Conservation (phyloP, 1,140 invertebrate genomes). For the Musca vetustissima region DNA sequence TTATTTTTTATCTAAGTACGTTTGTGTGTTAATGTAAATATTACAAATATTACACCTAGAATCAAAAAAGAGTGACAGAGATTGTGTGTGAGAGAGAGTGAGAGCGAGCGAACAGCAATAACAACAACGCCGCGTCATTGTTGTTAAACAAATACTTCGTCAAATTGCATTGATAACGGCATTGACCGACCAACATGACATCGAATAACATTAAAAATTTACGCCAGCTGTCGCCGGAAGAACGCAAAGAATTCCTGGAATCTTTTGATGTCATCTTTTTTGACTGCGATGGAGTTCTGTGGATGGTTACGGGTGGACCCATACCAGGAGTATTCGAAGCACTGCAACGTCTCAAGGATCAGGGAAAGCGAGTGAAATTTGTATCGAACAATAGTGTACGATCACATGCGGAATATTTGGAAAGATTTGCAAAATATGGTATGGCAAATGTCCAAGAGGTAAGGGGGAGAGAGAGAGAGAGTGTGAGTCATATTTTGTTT, state of each 20-base stretch:
- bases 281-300: constrained; percentile 62
- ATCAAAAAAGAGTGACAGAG: no score
- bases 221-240: constrained; percentile 7
- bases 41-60: no score
- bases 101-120: no score
- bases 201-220: constrained; percentile 4
- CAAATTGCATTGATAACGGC: no score
- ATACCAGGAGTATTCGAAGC: constrained; percentile 58
- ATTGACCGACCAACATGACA: constrained; percentile 26
- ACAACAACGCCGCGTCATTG: no score
- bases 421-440: not conserved
- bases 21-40: no score
- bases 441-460: constrained; percentile 7
- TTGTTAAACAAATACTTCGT: no score
- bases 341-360: constrained; percentile 57
- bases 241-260: constrained; percentile 38
- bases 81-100: no score
- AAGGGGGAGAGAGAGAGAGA: no score
- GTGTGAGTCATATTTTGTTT: no score
- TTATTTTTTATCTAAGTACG: no score
- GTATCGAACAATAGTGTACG: constrained; percentile 69
- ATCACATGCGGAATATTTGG: constrained; percentile 38
- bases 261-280: constrained; percentile 48
- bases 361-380: constrained; percentile 68
- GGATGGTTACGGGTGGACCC: constrained; percentile 46